phyloP scores from a whole-genome alignment of 1,140 invertebrate species.

The Bilobella aurantiaca region DNA sequence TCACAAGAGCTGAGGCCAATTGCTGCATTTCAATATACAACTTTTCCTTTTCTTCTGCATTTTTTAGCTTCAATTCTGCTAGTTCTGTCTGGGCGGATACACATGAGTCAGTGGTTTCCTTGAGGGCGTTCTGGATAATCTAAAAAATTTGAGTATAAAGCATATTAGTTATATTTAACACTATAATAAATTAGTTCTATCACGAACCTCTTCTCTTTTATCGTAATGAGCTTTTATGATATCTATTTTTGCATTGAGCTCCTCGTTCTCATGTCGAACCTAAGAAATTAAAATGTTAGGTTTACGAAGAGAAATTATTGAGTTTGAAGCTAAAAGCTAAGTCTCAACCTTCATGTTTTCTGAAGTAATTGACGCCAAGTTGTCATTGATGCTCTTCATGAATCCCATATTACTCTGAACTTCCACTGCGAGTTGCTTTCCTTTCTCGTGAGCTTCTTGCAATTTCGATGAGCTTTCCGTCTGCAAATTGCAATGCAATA shows the following conservation, averaged over 20 bases:
- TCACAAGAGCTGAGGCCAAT: conserved; percentile 22
- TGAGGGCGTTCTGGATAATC: conserved; percentile 29
- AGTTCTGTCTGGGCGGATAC: conserved; percentile 17
- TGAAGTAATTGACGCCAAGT: conserved; percentile 22
- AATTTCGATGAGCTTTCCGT: conserved; percentile 32
- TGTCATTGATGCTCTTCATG: conserved; percentile 35
- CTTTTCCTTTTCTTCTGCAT: conserved; percentile 31
- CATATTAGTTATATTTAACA: not conserved
- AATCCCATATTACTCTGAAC: conserved; percentile 35
- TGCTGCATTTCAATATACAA: conserved; percentile 32
- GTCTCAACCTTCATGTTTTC: conserved; percentile 14
- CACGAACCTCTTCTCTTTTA: conserved; percentile 29
- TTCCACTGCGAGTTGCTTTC: conserved; percentile 32
- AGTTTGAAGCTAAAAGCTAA: not conserved
- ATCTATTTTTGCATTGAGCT: conserved; percentile 26
- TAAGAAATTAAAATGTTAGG: conserved; percentile 13
- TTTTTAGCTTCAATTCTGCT: conserved; percentile 26
- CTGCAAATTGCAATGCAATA: too few species aligned
- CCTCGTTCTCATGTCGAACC: conserved; percentile 31
- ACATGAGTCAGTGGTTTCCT: conserved; percentile 21
- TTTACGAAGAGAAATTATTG: too few species aligned
- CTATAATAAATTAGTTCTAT: not conserved
- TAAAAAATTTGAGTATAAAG: too few species aligned
- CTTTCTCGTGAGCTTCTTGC: conserved; percentile 30
- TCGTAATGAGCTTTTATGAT: conserved; percentile 29